Percentiles rank a stretch among this genome's conserved stretches.
phyloP scores from a whole-genome alignment of 2,797 vertebrate genomes.

The Taeniopygia guttata region DNA sequence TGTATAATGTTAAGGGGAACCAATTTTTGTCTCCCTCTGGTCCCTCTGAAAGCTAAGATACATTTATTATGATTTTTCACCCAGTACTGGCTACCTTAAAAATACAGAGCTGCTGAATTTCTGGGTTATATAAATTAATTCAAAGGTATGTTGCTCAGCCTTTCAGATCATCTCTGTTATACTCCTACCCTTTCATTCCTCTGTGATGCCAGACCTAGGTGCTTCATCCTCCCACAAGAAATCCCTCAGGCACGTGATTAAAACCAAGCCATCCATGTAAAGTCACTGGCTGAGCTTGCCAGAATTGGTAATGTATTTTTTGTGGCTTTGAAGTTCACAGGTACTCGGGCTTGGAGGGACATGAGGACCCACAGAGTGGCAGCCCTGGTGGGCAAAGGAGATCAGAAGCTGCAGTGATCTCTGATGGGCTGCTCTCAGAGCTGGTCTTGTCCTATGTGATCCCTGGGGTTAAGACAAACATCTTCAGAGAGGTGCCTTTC shows the following conservation, averaged over 20 bases:
- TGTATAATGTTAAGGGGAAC: neutral
- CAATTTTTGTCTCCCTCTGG: neutral
- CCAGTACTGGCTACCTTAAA: neutral
- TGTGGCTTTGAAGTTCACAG: neutral
- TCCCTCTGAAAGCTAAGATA: neutral
- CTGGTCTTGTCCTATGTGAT: neutral
- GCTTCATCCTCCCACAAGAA: slow-evolving; percentile 31
- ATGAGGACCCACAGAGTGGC: neutral
- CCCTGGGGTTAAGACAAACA: neutral
- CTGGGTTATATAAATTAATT: neutral
- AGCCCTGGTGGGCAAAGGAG: neutral
- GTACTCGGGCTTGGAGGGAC: neutral
- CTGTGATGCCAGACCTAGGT: neutral
- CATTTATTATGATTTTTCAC: neutral
- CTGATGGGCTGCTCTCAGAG: neutral
- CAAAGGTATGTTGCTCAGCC: neutral
- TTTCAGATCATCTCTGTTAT: slow-evolving; percentile 2
- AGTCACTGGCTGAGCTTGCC: neutral
- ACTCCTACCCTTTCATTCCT: neutral
- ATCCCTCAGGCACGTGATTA: slow-evolving; percentile 15
- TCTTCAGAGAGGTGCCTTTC: neutral
- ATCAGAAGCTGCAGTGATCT: neutral
- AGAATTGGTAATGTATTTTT: neutral
- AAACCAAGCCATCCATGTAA: neutral
- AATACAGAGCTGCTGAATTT: neutral